Conservation (phyloP, 2,113 vertebrate genomes). For the Ophiodon elongatus region DNA sequence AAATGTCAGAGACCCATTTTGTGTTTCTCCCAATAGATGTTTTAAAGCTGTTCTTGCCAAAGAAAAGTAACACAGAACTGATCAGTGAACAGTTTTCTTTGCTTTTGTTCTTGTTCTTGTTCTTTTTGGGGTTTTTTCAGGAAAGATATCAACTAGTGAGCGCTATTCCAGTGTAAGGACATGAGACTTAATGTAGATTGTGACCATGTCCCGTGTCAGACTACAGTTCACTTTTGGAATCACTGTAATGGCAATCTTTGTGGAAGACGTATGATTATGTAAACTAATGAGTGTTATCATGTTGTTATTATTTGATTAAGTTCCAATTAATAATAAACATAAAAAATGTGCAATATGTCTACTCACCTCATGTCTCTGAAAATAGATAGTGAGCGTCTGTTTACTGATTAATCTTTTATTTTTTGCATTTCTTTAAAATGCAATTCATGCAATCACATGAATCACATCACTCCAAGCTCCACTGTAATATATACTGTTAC, state of each 20-base stretch:
- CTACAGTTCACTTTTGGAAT: conserved; percentile 73
- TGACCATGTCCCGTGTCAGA: conserved; percentile 65
- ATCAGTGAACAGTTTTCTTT: conserved; percentile 54
- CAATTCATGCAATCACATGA: background rate
- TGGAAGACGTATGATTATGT: conserved; percentile 75
- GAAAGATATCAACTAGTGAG: conserved; percentile 69
- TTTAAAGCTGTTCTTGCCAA: conserved; percentile 77
- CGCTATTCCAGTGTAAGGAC: conserved; percentile 61
- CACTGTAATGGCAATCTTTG: conserved; percentile 77
- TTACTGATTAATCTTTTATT: background rate
- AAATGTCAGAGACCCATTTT: conserved; percentile 66
- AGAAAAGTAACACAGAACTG: conserved; percentile 72
- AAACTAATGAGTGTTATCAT: conserved; percentile 79
- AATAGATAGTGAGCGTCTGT: background rate
- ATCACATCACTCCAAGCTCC: background rate
- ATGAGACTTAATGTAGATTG: conserved; percentile 58
- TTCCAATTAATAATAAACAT: conserved; percentile 85
- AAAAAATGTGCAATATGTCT: conserved; percentile 58
- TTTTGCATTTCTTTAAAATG: background rate
- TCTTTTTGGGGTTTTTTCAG: conserved; percentile 64
- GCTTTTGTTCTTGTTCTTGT: conserved; percentile 35
- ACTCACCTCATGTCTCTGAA: conserved; percentile 5
- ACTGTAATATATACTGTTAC: background rate
- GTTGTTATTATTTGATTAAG: conserved; percentile 80
- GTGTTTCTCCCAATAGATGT: conserved; percentile 57